Evolutionary conservation across 2,113 vertebrate species (phyloP).

Genomic region (Pelodiscus sinensis): DNA sequence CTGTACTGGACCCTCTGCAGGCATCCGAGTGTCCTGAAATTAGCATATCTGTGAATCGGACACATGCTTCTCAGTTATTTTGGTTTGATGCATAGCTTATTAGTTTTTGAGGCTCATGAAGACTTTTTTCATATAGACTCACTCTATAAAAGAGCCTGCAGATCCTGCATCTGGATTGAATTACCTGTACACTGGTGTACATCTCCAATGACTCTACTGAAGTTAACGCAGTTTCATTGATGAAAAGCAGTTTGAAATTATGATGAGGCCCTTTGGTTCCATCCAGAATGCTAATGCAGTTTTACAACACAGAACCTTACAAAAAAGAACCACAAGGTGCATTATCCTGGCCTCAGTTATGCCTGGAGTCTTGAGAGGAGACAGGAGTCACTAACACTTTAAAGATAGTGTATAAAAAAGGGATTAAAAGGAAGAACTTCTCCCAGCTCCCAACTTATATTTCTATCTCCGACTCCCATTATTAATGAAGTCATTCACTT

Average conservation of each 20-base stretch:
- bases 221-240: background rate
- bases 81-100: background rate
- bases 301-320: background rate
- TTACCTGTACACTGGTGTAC: background rate
- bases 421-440: slow-evolving; percentile 24
- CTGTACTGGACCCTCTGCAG: background rate
- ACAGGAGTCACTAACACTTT: background rate
- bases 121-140: background rate
- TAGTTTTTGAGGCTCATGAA: background rate
- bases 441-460: slow-evolving; percentile 22
- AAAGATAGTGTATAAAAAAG: background rate
- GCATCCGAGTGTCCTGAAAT: fast-evolving
- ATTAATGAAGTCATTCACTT: slow-evolving; percentile 72
- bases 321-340: background rate
- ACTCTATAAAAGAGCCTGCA: background rate
- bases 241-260: background rate
- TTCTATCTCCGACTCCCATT: slow-evolving; percentile 50
- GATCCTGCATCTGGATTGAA: slow-evolving; percentile 33
- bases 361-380: background rate
- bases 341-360: background rate
- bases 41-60: background rate
- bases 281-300: background rate
- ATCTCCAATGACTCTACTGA: background rate
- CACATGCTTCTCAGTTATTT: background rate
- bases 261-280: background rate